These are phyloP conservation scores for Acanthurus lineatus DNA, from an alignment of 2,797 vertebrate species.

Conservation along the genomic window DNA sequence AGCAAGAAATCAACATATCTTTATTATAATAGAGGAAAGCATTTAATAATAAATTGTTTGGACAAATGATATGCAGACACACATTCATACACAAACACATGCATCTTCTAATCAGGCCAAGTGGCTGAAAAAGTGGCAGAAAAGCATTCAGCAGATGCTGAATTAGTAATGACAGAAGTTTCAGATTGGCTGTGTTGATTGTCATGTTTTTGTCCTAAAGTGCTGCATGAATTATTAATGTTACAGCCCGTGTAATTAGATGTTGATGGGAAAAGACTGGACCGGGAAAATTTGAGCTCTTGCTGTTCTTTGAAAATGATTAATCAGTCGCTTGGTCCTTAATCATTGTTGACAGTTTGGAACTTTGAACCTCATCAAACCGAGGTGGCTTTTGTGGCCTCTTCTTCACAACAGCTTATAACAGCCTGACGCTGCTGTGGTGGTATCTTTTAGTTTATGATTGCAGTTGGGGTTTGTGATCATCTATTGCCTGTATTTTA, in stretches of 20 bases:
- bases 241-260: conserved; percentile 68
- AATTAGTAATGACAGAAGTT: conserved; percentile 78
- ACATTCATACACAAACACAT: conserved; percentile 31
- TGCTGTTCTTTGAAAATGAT: conserved; percentile 55
- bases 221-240: conserved; percentile 84
- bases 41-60: conserved; percentile 46
- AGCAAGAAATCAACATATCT: conserved; percentile 24
- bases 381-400: conserved; percentile 2
- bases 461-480: conserved; percentile 45
- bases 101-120: conserved; percentile 56
- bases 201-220: conserved; percentile 79
- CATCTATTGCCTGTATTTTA: conserved; percentile 39
- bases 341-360: conserved; percentile 59
- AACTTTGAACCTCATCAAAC: conserved; percentile 41
- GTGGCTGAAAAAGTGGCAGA: conserved; percentile 42
- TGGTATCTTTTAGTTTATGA: conserved; percentile 26
- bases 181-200: conserved; percentile 75
- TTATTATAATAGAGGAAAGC: conserved; percentile 1
- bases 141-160: conserved; percentile 66
- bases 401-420: conserved; percentile 29
- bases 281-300: conserved; percentile 50
- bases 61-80: conserved; percentile 20
- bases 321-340: conserved; percentile 54
- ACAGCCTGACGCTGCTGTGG: conserved; percentile 25
- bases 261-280: conserved; percentile 65